Evolutionary conservation across 2,888 invertebrate species (phyloP), one percentile per base, ranked within the genome.

Genomic region (Euplexia lucipara): DNA sequence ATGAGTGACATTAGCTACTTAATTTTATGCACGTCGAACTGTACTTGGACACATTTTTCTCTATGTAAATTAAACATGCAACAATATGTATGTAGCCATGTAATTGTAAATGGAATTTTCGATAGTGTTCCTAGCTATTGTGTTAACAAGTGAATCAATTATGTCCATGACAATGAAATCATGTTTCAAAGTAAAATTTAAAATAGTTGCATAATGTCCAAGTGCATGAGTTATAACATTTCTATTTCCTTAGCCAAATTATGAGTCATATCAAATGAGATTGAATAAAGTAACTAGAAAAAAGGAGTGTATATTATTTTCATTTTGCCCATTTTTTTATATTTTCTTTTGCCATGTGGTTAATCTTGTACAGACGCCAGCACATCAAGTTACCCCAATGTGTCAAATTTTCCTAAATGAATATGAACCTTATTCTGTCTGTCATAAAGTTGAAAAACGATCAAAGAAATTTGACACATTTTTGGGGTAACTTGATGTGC

Each of bases 191-290:
- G 12, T 2, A 16, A 26, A 65, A 20, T n/a, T 14, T 39, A 7
- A 39, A 30, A 14, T 35, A 26, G 39, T 30, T 35, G 10, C 78
- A 80, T n/a, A 69, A 84, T 87, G 88, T 88, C 88, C 88, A 88
- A 83, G 86, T 88, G 81, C 83, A 83, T 84, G 78, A 72, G 85
- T 86, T 84, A 86, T 56, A 62, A 82, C 82, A 82, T 88, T 85
- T 89, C 86, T 86, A 91, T 92, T 93, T 92, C 86, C 83, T 91
- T 94, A 93, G 94, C 93, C 93, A 94, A 93, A 93, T 91, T 93
- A 91, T 90, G 90, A 95, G 91, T 94, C 95, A 95, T 95, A 95
- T 95, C 95, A 95, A 87, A 93, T 91, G 90, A 94, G 91, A 92
- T 94, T 92, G 89, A 95, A 93, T 94, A 92, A 94, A 95, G 85